Percentiles rank a stretch among this genome's conserved stretches.
These are phyloP conservation scores for Microcebus murinus DNA, from an alignment of 2,113 vertebrate species.

Conservation along the genomic window DNA sequence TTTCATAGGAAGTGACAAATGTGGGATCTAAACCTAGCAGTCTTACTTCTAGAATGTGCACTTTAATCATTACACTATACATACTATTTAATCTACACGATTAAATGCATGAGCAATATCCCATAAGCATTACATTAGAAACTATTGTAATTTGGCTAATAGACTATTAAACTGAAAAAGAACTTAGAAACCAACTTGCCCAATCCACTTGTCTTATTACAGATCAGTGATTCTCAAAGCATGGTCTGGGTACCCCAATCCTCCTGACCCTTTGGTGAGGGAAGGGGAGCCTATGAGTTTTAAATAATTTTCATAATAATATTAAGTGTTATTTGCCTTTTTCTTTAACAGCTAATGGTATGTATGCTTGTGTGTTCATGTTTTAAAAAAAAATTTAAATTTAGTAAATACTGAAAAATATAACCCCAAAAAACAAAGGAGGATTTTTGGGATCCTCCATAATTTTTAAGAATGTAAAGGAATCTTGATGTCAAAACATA, in stretches of 20 bases:
- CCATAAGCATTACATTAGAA: not conserved
- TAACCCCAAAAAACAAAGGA: constrained; percentile 2
- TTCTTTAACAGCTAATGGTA: constrained; percentile 3
- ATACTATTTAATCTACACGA: not conserved
- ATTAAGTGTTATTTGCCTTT: not conserved
- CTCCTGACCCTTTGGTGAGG: not conserved
- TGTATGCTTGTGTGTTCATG: not conserved
- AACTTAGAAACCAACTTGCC: not conserved
- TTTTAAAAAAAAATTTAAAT: constrained; percentile 17
- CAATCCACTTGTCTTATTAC: not conserved
- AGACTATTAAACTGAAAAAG: constrained; percentile 12
- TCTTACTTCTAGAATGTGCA: not conserved
- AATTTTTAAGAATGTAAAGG: not conserved
- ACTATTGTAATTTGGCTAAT: not conserved
- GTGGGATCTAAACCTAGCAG: not conserved
- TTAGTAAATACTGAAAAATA: constrained; percentile 11
- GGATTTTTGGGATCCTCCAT: not conserved
- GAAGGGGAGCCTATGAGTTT: not conserved
- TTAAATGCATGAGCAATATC: not conserved
- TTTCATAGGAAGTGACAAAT: constrained; percentile 4
- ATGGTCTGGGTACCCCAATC: not conserved
- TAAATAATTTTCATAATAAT: not conserved
- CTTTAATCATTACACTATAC: not conserved
- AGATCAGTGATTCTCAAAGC: not conserved
- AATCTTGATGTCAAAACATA: not conserved